Evolutionary conservation across 92 coral and sea anemone genomes (phyloP).

Genomic region (Meandrina meandrites): DNA sequence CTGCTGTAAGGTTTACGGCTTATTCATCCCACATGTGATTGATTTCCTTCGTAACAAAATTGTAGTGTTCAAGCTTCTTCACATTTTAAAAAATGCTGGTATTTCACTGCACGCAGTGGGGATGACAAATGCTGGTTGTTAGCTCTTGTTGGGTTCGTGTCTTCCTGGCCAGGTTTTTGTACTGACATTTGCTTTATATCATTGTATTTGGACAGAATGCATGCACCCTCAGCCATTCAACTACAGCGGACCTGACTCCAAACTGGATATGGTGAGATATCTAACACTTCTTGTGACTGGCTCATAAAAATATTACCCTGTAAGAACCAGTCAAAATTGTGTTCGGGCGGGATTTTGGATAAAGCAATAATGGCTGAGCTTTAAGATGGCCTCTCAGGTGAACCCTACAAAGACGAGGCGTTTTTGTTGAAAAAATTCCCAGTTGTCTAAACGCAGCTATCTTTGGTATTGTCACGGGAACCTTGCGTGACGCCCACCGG

Average conservation of each 20-base stretch:
- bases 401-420: too few relatives aligned
- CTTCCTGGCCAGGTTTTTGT: neutral
- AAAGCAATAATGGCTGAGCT: neutral
- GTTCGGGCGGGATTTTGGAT: neutral
- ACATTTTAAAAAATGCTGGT: neutral
- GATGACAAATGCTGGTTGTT: neutral
- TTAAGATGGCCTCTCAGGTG: neutral
- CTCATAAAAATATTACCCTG: neutral
- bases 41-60: neutral
- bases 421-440: too few relatives aligned
- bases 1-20: neutral
- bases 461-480: neutral
- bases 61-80: neutral
- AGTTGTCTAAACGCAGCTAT: too few relatives aligned
- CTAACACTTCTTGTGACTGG: neutral
- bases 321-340: neutral
- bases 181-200: neutral
- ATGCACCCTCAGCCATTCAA: slow-evolving; percentile 99
- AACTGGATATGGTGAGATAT: slow-evolving; percentile 86
- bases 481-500: neutral
- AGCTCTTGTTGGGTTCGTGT: neutral
- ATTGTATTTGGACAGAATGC: slow-evolving; percentile 70
- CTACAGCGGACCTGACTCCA: slow-evolving; percentile 98
- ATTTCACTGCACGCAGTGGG: neutral
- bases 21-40: neutral